These are phyloP conservation scores for Pemphredon lugubris DNA, from an alignment of 2,888 invertebrate genomes.

Conservation along the genomic window DNA sequence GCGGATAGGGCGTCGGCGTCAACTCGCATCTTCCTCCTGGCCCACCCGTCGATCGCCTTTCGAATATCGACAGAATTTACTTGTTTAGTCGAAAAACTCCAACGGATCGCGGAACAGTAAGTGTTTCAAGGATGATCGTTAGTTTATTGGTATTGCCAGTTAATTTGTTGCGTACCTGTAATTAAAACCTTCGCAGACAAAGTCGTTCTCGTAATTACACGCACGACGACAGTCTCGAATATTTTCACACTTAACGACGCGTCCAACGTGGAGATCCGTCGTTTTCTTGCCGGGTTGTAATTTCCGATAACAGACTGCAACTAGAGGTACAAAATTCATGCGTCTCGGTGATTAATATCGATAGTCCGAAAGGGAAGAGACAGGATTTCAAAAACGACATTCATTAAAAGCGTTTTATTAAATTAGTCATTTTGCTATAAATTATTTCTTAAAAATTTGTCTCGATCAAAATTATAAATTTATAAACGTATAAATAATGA, in stretches of 20 bases:
- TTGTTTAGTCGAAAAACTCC: too few species aligned
- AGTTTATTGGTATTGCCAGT: background rate
- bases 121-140: background rate
- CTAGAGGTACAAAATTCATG: constrained; percentile 18
- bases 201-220: constrained; percentile 88
- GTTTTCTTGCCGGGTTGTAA: constrained; percentile 89
- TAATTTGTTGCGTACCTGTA: constrained; percentile 84
- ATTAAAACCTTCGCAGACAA: constrained; percentile 92
- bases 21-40: constrained; percentile 88
- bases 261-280: constrained; percentile 86
- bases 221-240: constrained; percentile 89
- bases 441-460: too few species aligned
- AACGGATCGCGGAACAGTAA: background rate
- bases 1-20: constrained; percentile 87
- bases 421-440: too few species aligned
- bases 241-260: constrained; percentile 87
- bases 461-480: too few species aligned
- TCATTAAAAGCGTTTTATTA: too few species aligned
- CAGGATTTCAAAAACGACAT: too few species aligned
- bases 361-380: too few species aligned
- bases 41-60: constrained; percentile 46
- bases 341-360: too few species aligned
- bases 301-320: constrained; percentile 89
- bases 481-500: too few species aligned
- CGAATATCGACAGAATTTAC: background rate